phyloP scores from a whole-genome alignment of 2,113 vertebrate species.

The Halichoerus grypus region DNA sequence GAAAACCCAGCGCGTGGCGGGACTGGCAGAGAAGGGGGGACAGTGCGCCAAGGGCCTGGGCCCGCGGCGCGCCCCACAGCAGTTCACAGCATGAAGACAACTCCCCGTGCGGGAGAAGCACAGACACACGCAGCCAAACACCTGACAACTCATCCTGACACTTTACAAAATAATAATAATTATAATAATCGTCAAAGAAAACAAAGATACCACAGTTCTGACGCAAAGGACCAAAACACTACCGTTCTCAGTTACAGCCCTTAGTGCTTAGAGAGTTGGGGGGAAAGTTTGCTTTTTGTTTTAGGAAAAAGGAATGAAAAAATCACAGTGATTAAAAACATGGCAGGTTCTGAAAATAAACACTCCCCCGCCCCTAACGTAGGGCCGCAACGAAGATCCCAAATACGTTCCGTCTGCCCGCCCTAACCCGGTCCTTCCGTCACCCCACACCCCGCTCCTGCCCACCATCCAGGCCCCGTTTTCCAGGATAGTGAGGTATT shows the following conservation, averaged over 20 bases:
- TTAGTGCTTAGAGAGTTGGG: slow-evolving; percentile 74
- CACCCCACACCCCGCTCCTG: slow-evolving; percentile 18
- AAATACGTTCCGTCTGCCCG: slow-evolving; percentile 9
- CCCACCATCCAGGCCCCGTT: slow-evolving; percentile 57
- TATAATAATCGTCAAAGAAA: slow-evolving; percentile 54
- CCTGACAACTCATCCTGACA: slow-evolving; percentile 62
- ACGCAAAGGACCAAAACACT: slow-evolving; percentile 66
- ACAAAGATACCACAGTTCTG: slow-evolving; percentile 81
- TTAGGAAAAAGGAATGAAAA: slow-evolving; percentile 75
- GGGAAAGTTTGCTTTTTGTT: background rate
- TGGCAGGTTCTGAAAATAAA: slow-evolving; percentile 79
- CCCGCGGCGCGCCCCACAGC: background rate
- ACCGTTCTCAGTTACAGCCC: slow-evolving; percentile 76
- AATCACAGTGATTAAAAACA: slow-evolving; percentile 84
- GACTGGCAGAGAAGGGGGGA: background rate
- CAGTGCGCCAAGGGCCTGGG: background rate
- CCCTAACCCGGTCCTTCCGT: background rate
- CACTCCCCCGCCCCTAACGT: slow-evolving; percentile 47
- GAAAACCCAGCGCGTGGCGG: background rate
- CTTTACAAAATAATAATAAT: slow-evolving; percentile 46
- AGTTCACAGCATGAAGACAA: slow-evolving; percentile 75
- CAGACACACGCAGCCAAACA: slow-evolving; percentile 45
- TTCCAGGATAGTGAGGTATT: slow-evolving; percentile 80
- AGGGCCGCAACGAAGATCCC: slow-evolving; percentile 63
- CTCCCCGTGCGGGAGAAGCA: slow-evolving; percentile 31